Evolutionary conservation across 2,888 invertebrate species (phyloP), one percentile per base, ranked within the genome.

Genomic region (Pheosia gnoma): DNA sequence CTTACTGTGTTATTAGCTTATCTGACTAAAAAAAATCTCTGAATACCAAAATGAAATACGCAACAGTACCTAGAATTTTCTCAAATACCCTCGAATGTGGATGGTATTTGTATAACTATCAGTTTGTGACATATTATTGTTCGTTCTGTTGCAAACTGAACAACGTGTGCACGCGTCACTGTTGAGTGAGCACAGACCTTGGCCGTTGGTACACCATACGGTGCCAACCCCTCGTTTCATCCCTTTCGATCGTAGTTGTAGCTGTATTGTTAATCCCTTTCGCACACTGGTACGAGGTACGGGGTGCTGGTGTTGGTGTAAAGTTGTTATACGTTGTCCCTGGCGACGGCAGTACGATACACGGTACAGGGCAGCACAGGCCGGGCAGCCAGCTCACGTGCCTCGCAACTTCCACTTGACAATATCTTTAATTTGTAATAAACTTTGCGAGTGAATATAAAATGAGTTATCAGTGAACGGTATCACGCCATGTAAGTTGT

Each of bases 321-420:
- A 83, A 86, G 90, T 89, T 92, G 93, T 92, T 93, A 83, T 83
- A 82, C 87, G 93, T 93, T 89, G 93, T 87, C 89, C 86, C 72
- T 75, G 84, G 91, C 92, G 92, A 93, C 93, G 85, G 85, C 81
- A 85, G 88, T 83, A 83, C 84, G 80, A 90, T 86, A 91, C 89
- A 88, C 81, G 83, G 78, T 83, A 82, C 82, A 79, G 83, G 82
- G 83, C 82, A 82, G 77, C 80, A 77, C 79, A 82, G 82, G 78
- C 36, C 45, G 13, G 36, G 36, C 45, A 10, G 13, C 71, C 76
- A 82, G 75, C 84, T 82, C 82, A 83, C 89, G 87, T 84, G 81
- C 76, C 73, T 80, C 66, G 68, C 76, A 78, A 78, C 87, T 86
- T 88, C 86, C 85, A 87, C 69, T 72, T 71, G 81, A 84, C 82